Conservation (phyloP, 1,140 invertebrate species). For the Sarcophaga bullata region DNA sequence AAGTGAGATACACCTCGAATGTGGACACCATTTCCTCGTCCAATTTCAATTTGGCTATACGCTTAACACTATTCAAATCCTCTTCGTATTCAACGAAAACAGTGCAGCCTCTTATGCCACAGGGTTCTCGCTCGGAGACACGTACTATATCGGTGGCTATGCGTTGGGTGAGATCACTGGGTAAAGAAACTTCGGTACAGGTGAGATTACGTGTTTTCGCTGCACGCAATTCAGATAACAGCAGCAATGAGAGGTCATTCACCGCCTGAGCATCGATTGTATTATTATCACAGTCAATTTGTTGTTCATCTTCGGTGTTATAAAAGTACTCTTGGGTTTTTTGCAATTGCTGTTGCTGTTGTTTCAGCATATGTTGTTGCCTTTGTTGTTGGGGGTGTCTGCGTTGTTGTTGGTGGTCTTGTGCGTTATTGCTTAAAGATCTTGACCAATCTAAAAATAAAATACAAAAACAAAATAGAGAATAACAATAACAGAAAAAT, state of each 20-base stretch:
- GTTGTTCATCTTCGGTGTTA: constrained; percentile 10
- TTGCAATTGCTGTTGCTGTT: background rate
- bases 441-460: constrained; percentile 38
- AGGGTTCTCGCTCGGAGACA: constrained; percentile 32
- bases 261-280: constrained; percentile 18
- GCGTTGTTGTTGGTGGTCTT: background rate
- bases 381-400: background rate
- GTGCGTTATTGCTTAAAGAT: constrained; percentile 38
- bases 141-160: constrained; percentile 32
- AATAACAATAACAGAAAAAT: constrained; percentile 10
- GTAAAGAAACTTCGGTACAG: constrained; percentile 34
- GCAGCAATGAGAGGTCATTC: constrained; percentile 28
- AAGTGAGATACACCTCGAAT: constrained; percentile 18
- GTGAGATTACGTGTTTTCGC: constrained; percentile 26
- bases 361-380: background rate
- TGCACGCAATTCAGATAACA: constrained; percentile 19
- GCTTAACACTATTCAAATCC: constrained; percentile 4
- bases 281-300: constrained; percentile 19
- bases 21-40: constrained; percentile 32
- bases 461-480: background rate
- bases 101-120: constrained; percentile 27
- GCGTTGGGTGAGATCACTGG: constrained; percentile 36
- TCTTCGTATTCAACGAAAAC: constrained; percentile 32
- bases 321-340: background rate
- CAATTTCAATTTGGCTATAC: constrained; percentile 29